These are phyloP conservation scores for Phalacrocorax pelagicus DNA, from an alignment of 2,113 vertebrate species.

Conservation along the genomic window DNA sequence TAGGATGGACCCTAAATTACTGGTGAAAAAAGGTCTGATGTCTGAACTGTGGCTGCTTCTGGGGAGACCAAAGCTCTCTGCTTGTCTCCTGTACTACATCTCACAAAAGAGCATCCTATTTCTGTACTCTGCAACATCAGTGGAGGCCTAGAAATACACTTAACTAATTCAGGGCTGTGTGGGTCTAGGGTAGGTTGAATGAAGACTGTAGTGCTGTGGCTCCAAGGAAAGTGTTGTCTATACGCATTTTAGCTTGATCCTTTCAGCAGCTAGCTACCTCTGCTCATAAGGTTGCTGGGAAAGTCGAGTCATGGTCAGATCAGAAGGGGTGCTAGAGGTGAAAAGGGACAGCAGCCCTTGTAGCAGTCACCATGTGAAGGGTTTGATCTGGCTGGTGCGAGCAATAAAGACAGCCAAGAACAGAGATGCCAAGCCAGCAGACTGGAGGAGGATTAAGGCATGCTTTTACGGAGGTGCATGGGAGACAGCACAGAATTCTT, in stretches of 20 bases:
- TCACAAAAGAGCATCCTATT: neutral
- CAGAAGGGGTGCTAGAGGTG: neutral
- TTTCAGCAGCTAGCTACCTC: neutral
- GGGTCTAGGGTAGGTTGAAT: neutral
- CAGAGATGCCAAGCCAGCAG: neutral
- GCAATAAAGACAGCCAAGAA: neutral
- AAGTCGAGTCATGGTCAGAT: rapidly evolving
- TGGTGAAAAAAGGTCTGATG: neutral
- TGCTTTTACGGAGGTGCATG: neutral
- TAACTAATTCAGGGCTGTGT: neutral
- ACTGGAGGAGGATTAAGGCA: neutral
- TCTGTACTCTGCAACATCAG: neutral
- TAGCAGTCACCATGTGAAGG: neutral
- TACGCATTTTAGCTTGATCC: neutral
- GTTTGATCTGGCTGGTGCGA: neutral
- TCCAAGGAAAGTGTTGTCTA: neutral
- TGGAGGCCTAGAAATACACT: neutral
- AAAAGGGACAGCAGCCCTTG: neutral
- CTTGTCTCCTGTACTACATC: neutral
- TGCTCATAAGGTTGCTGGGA: neutral
- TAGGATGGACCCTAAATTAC: neutral
- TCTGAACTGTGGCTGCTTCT: neutral
- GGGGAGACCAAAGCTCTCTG: neutral
- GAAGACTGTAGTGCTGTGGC: neutral
- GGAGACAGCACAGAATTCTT: neutral